Evolutionary conservation across 1,140 invertebrate genomes (phyloP), one percentile per base, ranked within the genome.

Genomic region (Latrodectus geometricus): DNA sequence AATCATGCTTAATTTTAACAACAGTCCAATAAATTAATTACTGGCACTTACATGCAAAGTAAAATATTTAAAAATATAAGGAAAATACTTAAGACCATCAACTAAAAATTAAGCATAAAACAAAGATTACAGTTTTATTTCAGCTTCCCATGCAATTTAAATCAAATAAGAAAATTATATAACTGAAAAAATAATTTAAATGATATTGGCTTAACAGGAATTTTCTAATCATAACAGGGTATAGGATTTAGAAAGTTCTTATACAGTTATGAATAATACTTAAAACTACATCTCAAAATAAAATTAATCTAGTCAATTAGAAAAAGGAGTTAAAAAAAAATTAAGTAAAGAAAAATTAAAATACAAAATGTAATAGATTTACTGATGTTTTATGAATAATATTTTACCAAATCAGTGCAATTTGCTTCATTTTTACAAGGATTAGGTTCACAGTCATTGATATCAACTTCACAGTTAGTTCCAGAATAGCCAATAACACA

Each of bases 401-500:
- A 35, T 35, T 97, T 96, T 66, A 98, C 97, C 90, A 97, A 97
- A 92, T 98, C 95, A 35, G 95, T 96, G 89, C 97, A 98, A 11
- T 95, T 96, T 17, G 96, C 97, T 11, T 96, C 96, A 90, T 98
- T 97, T 90, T 95, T 94, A 89, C 97, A 98, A 0, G 96, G 97
- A 75, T 94, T 93, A 0, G 96, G 96, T 69, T 94, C 91, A 90
- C 96, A 98, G 91, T 98, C 96, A 90, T 97, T 96, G 17, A 97
- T 94, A 89, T 98, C 96, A 8, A 94, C 92, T 91, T 97, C 95
- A 91, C 97, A 98, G 90, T 97, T 95, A 89, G 96, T 95, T 9
- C 96, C 97, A 84, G 94, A 94, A 91, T 97, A 98, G 0, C 97
- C 97, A 85, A 96, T 95, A 0, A 96, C 95, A 91, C 97, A 98